These are phyloP conservation scores for Gasterosteus aculeatus DNA, from an alignment of 2,113 vertebrate species.

Conservation along the genomic window DNA sequence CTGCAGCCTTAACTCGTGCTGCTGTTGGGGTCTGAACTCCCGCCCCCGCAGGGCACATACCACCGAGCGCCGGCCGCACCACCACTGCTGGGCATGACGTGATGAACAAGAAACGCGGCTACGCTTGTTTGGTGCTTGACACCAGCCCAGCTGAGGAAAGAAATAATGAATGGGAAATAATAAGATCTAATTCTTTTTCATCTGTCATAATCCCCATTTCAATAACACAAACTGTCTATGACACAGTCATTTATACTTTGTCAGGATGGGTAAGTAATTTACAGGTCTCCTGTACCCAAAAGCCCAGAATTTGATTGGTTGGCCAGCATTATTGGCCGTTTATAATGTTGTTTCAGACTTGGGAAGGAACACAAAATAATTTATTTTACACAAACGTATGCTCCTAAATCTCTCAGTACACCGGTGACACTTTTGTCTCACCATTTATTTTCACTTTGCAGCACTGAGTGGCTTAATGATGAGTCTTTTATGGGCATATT, in stretches of 20 bases:
- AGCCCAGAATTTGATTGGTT: not conserved
- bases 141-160: constrained; percentile 74
- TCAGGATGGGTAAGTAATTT: not conserved
- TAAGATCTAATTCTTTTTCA: not conserved
- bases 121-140: constrained; percentile 77
- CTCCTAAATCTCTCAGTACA: not conserved
- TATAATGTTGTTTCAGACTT: not conserved
- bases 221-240: not conserved
- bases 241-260: not conserved
- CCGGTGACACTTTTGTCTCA: not conserved
- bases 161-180: not conserved
- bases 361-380: not conserved
- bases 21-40: constrained; percentile 90
- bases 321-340: not conserved
- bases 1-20: constrained; percentile 87
- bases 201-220: not conserved
- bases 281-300: not conserved
- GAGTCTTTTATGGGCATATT: not conserved
- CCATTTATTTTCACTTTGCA: not conserved
- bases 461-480: not conserved
- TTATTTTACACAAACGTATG: not conserved
- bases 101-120: constrained; percentile 83
- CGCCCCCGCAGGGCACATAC: constrained; percentile 92
- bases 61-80: constrained; percentile 85
- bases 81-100: constrained; percentile 81